These are phyloP conservation scores for Drosophila lini DNA, from an alignment of 1,140 invertebrate species.

Conservation along the genomic window DNA sequence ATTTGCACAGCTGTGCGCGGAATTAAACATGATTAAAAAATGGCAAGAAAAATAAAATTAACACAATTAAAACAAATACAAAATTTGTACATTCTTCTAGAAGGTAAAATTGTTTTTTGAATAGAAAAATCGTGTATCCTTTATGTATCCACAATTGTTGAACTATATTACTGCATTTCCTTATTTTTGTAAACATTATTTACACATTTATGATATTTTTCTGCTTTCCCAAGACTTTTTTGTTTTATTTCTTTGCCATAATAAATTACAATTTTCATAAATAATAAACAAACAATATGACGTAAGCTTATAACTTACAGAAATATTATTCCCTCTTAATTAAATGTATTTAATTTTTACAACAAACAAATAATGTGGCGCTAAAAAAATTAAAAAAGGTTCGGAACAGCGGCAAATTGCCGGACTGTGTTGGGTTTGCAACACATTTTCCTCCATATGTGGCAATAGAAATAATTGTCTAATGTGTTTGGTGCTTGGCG, in stretches of 20 bases:
- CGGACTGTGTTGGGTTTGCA: conserved; percentile 51
- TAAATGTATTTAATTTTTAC: conserved; percentile 15
- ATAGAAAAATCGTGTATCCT: not conserved
- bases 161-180: not conserved
- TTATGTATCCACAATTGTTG: not conserved
- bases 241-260: not conserved
- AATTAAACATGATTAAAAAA: not conserved
- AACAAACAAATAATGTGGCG: conserved; percentile 8
- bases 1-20: conserved; percentile 8
- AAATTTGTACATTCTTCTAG: not conserved
- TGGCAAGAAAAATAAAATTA: not conserved
- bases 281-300: not conserved
- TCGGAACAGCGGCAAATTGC: conserved; percentile 31
- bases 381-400: conserved; percentile 16
- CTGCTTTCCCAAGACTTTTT: not conserved
- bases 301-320: not conserved
- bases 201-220: not conserved
- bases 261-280: not conserved
- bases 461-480: conserved; percentile 74
- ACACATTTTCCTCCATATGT: conserved; percentile 72
- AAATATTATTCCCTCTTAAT: conserved; percentile 2
- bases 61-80: conserved; percentile 2
- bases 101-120: not conserved
- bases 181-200: not conserved
- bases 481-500: conserved; percentile 64